Percentiles rank a stretch among this genome's conserved stretches.
Conservation (phyloP, 2,888 invertebrate genomes). For the Tetramorium bicarinatum region DNA sequence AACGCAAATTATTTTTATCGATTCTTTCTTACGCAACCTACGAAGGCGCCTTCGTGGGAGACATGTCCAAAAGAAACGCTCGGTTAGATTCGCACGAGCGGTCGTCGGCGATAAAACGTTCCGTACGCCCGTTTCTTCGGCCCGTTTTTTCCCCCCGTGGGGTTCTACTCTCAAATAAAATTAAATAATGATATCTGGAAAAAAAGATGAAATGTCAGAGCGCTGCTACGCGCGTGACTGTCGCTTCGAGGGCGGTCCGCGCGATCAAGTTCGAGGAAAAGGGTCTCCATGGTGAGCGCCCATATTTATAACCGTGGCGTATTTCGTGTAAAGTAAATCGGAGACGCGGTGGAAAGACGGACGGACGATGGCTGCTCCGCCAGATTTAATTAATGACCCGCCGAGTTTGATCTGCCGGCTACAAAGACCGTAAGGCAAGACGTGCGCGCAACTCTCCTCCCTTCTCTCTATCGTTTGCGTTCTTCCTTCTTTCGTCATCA, state of each 20-base stretch:
- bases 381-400: conserved; percentile 86
- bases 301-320: conserved; percentile 79
- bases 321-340: conserved; percentile 80
- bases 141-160: neutral
- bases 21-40: conserved; percentile 73
- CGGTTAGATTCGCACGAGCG: neutral
- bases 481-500: conserved; percentile 43
- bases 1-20: conserved; percentile 80
- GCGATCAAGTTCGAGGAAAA: conserved; percentile 80
- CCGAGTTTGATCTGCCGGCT: conserved; percentile 84
- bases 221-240: conserved; percentile 36
- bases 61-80: conserved; percentile 60
- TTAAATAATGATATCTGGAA: neutral
- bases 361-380: conserved; percentile 81
- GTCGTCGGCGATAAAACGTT: neutral
- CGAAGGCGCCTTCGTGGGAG: conserved; percentile 71
- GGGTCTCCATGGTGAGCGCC: conserved; percentile 74
- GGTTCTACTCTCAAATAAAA: conserved; percentile 7
- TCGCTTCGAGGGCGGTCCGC: conserved; percentile 74
- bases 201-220: conserved; percentile 5
- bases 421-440: conserved; percentile 78
- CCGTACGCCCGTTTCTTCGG: neutral
- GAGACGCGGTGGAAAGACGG: conserved; percentile 75
- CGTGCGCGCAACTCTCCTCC: conserved; percentile 38
- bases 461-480: conserved; percentile 50